Evolutionary conservation across 92 coral and sea anemone species (phyloP), one percentile per base, ranked within the genome.

Genomic region (Galaxea fascicularis): DNA sequence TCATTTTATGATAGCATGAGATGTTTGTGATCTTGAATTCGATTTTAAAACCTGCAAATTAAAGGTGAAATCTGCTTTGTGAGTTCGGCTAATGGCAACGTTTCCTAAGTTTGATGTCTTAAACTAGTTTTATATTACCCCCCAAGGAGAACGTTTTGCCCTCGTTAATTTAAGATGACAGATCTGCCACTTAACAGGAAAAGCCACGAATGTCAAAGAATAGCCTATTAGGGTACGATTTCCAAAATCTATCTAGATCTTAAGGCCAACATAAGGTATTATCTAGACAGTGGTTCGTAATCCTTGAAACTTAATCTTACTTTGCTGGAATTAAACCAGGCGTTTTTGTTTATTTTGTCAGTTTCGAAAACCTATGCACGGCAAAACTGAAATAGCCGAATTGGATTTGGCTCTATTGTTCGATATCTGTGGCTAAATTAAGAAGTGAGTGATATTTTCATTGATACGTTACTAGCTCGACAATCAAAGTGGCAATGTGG

Each of bases 401-500:
- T 92, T 86, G 87, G 93, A 86, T 94, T 73, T 86, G 78, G 65
- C 21, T 73, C 86, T 69, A 87, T 80, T 90, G 90, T 87, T 25
- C 86, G 35, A 45, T 81, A 77, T 71, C 88, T 52, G 62, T 80
- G 71, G 76, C 73, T 60, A 77, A 78, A 49, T 66, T n/a, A 60
- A 28, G 77, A 27, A 64, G 29, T 89, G 82, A 88, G 86, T 93
- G 94, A 91, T 91, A 79, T 82, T 87, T 77, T 65, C 85, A 91
- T 89, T 89, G 91, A 83, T 77, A 76, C 86, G 90, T 80, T 87
- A 80, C 22, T 81, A 89, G 83, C 71, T 39, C 76, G 78, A 89
- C 98, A 89, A 92, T 84, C 87, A 60, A 83, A 83, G 65, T 83
- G 85, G 89, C 87, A 79, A 80, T 92, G 95, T 70, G 94, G 89